Evolutionary conservation across 2,797 vertebrate genomes (phyloP), one percentile per base, ranked within the genome.

Genomic region (Gastrophryne carolinensis): DNA sequence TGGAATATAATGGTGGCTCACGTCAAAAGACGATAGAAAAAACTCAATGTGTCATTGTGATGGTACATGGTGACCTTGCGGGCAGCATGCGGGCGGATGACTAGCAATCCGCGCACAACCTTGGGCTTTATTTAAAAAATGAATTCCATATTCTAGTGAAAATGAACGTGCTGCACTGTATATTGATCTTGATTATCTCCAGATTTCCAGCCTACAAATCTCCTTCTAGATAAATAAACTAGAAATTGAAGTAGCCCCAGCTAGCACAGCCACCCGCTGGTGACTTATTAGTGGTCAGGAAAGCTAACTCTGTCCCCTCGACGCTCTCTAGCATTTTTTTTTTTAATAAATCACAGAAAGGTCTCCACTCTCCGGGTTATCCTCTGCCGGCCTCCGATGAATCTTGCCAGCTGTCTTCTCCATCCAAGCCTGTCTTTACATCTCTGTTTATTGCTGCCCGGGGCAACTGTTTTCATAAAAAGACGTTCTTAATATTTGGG

Each of bases 151-250:
- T 75, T 75, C 63, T 68, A 10, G 53, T 37, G 30, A 60, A 75
- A 58, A 34, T 68, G 64, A 61, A 44, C 44, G 41, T 75, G 73
- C 64, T 7, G 32, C 54, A 41, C 49, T 61, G 54, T 75, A 53
- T 68, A 75, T 75, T 75, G 73, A 75, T 75, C 56, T 41, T 68
- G 64, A 75, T 75, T 75, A 75, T 68, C 73, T 68, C 64, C 41
- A 24, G 32, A 32, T 75, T 68, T 61, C 29, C 73, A 75, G 73
- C 54, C 44, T 24, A n/a, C 73, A 75, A 50, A 41, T 68, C 73
- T 75, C 27, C 44, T 68, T 68, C 64, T 61, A 24, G 41, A 61
- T 67, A 75, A 30, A 68, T 61, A 68, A 75, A 61, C 61, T 68
- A 60, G 60, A 75, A 52, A 75, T 75, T 26, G 44, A 52, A 61